A percentile compares a stretch with the other conserved stretches of the same genome.
Evolutionary conservation across 2,888 invertebrate genomes (phyloP).

Genomic region (Cantharis rustica): DNA sequence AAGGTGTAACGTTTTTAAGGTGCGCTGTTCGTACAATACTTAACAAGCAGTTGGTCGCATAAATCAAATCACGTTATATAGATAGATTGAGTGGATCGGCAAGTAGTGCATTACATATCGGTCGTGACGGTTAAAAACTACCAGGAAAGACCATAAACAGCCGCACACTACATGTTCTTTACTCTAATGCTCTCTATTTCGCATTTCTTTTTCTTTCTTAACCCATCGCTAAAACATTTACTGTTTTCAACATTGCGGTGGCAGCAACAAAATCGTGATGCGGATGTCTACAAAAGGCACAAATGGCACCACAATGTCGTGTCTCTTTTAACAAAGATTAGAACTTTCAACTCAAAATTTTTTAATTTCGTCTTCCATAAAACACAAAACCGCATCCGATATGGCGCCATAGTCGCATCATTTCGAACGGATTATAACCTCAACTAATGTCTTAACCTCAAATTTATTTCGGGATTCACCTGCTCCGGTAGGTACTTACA

Average conservation of each 20-base stretch:
- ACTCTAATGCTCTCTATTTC: slow-evolving; percentile 32
- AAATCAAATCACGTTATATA: slow-evolving; percentile 45
- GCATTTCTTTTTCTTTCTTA: slow-evolving; percentile 18
- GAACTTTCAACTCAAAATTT: not conserved
- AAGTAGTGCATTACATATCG: slow-evolving; percentile 52
- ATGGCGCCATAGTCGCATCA: not conserved
- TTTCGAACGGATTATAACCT: not conserved
- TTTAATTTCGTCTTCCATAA: not conserved
- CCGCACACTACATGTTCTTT: slow-evolving; percentile 37
- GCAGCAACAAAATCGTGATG: slow-evolving; percentile 26
- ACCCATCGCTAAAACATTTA: slow-evolving; percentile 23
- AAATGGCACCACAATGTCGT: slow-evolving; percentile 4
- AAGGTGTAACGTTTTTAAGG: slow-evolving; percentile 10
- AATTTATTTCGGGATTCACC: not conserved
- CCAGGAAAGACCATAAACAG: slow-evolving; percentile 48
- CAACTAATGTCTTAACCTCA: not conserved
- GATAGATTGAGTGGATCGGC: slow-evolving; percentile 49
- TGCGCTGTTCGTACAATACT: slow-evolving; percentile 23
- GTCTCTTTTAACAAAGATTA: slow-evolving; percentile 3
- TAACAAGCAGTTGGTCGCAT: slow-evolving; percentile 43
- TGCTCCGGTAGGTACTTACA: not conserved
- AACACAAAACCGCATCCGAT: not conserved
- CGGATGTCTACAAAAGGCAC: slow-evolving; percentile 15
- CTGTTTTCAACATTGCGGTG: slow-evolving; percentile 23
- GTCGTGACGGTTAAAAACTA: slow-evolving; percentile 53